These are phyloP conservation scores for Andrena marginata DNA, from an alignment of 2,888 invertebrate species.

Conservation along the genomic window DNA sequence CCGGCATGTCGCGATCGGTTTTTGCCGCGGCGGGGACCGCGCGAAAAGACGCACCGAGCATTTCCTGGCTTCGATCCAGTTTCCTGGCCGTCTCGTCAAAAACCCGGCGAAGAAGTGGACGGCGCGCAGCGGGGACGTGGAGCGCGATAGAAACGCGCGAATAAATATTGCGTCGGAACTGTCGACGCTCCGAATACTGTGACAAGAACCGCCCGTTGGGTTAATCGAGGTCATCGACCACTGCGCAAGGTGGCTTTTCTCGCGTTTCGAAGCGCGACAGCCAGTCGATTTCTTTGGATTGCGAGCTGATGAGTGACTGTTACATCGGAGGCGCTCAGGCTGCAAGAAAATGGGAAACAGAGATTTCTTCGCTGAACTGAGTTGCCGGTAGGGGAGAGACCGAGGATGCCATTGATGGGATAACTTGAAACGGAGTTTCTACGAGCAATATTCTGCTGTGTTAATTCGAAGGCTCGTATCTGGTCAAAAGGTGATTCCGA, in stretches of 20 bases:
- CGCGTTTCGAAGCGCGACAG: neutral
- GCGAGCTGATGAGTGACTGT: neutral
- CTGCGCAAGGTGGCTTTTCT: neutral
- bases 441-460: too few relatives aligned
- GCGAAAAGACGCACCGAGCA: conserved; percentile 24
- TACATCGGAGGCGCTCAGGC: neutral
- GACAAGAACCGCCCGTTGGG: conserved; percentile 3
- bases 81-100: conserved; percentile 14
- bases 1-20: conserved; percentile 33
- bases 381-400: too few relatives aligned
- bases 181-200: neutral
- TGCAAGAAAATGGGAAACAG: too few relatives aligned
- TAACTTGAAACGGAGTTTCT: too few relatives aligned
- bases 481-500: too few relatives aligned
- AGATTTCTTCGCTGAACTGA: too few relatives aligned
- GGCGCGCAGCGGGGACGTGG: neutral
- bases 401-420: too few relatives aligned
- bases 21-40: conserved; percentile 16
- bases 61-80: conserved; percentile 16
- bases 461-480: too few relatives aligned
- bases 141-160: neutral
- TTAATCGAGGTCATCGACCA: conserved; percentile 1
- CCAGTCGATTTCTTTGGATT: conserved; percentile 5
- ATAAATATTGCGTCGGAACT: conserved; percentile 7
- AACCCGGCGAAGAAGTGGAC: conserved; percentile 9